phyloP scores from a whole-genome alignment of 2,797 vertebrate genomes.

The Myiotriccus ornatus region DNA sequence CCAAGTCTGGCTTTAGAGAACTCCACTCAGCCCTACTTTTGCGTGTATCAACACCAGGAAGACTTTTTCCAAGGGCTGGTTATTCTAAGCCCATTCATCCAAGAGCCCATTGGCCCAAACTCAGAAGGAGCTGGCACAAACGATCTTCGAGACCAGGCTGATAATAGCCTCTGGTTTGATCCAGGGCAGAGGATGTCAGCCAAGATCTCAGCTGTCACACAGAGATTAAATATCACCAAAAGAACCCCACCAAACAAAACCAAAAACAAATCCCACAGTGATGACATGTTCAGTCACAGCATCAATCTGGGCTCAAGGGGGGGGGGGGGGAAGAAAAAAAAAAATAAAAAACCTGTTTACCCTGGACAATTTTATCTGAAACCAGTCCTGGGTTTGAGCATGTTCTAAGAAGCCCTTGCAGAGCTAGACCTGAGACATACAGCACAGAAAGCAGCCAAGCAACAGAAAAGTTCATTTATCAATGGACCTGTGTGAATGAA shows the following conservation, averaged over 20 bases:
- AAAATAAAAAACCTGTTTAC: not conserved
- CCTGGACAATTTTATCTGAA: not conserved
- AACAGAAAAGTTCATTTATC: not conserved
- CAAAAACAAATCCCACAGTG: not conserved
- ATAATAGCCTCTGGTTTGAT: constrained; percentile 9
- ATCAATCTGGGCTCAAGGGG: not conserved
- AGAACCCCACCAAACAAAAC: not conserved
- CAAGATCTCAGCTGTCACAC: constrained; percentile 5
- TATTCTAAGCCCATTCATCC: constrained; percentile 5
- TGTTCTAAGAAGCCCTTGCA: not conserved
- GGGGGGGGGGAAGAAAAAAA: not conserved
- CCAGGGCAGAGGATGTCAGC: not conserved
- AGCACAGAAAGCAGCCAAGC: not conserved
- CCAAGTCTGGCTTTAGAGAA: not conserved
- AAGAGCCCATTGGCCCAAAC: not conserved
- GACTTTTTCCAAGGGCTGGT: not conserved
- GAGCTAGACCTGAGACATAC: not conserved
- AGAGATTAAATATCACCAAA: not conserved
- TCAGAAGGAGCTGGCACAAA: constrained; percentile 8
- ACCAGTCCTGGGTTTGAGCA: not conserved
- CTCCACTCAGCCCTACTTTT: not conserved
- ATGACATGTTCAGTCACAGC: not conserved
- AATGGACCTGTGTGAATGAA: not conserved
- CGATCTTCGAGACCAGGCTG: not conserved
- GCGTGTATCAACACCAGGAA: not conserved